These are phyloP conservation scores for Latrodectus geometricus DNA, from an alignment of 1,140 invertebrate species.

Conservation along the genomic window DNA sequence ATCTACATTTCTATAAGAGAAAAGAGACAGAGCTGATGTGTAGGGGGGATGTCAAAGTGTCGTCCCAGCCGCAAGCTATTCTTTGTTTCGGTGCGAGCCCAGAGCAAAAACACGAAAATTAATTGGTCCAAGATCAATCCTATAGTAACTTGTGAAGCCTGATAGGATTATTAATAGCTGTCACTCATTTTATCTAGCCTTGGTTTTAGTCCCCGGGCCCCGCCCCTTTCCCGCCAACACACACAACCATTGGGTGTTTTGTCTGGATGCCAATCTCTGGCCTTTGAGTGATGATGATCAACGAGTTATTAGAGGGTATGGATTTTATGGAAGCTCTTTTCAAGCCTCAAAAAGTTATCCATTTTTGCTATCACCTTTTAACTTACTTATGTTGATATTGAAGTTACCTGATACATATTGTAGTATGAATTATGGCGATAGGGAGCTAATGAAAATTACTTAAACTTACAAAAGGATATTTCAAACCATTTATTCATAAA, in stretches of 20 bases:
- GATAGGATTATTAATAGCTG: constrained; percentile 60
- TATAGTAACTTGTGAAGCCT: constrained; percentile 29
- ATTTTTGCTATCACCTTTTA: neutral
- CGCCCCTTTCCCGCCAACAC: neutral
- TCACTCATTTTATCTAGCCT: constrained; percentile 58
- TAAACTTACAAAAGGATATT: too few species aligned
- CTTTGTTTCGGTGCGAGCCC: constrained; percentile 47
- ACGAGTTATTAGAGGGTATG: constrained; percentile 20
- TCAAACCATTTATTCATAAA: too few species aligned
- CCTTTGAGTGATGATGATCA: constrained; percentile 55
- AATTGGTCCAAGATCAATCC: constrained; percentile 54
- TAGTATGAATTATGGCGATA: too few species aligned
- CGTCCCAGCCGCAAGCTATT: constrained; percentile 4
- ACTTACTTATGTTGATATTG: constrained; percentile 29
- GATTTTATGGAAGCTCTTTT: constrained; percentile 11
- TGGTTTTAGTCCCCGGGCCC: constrained; percentile 1
- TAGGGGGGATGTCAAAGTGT: neutral
- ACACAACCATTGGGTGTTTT: constrained; percentile 29
- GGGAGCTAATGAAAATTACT: too few species aligned
- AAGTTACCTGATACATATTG: too few species aligned
- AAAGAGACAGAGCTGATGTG: constrained; percentile 21
- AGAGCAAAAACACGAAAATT: constrained; percentile 55
- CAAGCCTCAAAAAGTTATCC: constrained; percentile 18
- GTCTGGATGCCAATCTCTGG: constrained; percentile 34
- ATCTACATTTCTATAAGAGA: constrained; percentile 60